Conservation (phyloP, 1,140 invertebrate genomes). For the Philaenus spumarius region DNA sequence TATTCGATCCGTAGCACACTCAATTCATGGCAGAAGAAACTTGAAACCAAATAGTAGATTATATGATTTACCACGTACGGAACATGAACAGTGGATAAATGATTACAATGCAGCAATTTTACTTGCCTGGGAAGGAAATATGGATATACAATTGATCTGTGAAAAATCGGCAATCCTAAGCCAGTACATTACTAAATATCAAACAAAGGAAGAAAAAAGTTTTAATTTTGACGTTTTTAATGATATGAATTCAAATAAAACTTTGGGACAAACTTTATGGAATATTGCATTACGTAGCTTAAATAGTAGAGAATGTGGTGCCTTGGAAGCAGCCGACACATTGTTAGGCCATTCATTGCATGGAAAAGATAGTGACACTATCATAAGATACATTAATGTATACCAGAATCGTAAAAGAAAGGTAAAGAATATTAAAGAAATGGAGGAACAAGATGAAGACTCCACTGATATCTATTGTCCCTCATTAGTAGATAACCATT, state of each 20-base stretch:
- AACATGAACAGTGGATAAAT: constrained; percentile 26
- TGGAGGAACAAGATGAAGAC: constrained; percentile 26
- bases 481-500: constrained; percentile 28
- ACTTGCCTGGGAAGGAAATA: constrained; percentile 28
- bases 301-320: constrained; percentile 28
- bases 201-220: constrained; percentile 28
- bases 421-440: constrained; percentile 24
- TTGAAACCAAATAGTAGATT: constrained; percentile 30
- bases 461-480: constrained; percentile 30
- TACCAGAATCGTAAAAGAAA: constrained; percentile 23
- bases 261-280: constrained; percentile 20
- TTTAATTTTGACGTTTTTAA: constrained; percentile 24
- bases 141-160: constrained; percentile 28
- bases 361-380: constrained; percentile 28
- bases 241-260: constrained; percentile 26
- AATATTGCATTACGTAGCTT: constrained; percentile 25
- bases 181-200: constrained; percentile 29
- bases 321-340: constrained; percentile 26
- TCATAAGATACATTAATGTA: constrained; percentile 30
- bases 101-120: constrained; percentile 27
- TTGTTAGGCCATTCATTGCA: constrained; percentile 24
- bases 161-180: constrained; percentile 24
- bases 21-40: constrained; percentile 28
- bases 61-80: constrained; percentile 32
- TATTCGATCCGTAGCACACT: too few species aligned